phyloP scores from a whole-genome alignment of 2,888 invertebrate genomes.

The Hyposoter dolosus region DNA sequence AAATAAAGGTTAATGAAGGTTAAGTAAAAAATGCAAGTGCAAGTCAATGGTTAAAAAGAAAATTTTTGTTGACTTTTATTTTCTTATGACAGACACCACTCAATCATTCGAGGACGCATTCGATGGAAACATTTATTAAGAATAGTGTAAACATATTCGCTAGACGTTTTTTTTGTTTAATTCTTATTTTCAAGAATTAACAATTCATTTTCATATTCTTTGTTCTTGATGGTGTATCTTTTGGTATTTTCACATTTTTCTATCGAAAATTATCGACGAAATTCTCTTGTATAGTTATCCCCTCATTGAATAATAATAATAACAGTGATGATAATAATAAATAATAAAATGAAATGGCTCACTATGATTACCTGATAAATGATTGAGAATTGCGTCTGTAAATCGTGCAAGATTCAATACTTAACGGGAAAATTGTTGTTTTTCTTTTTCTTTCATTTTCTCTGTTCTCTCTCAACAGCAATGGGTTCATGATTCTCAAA shows the following conservation, averaged over 20 bases:
- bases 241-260: neutral
- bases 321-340: constrained; percentile 11
- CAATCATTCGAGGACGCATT: constrained; percentile 43
- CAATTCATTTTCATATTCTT: neutral
- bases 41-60: constrained; percentile 47
- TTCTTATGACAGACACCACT: constrained; percentile 55
- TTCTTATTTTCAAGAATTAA: constrained; percentile 14
- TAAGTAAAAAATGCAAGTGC: neutral
- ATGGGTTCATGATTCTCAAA: neutral
- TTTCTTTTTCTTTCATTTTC: neutral
- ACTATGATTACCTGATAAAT: constrained; percentile 8
- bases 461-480: neutral
- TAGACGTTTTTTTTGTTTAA: constrained; percentile 17
- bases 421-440: constrained; percentile 22
- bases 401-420: constrained; percentile 34
- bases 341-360: constrained; percentile 28
- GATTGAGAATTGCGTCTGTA: constrained; percentile 26
- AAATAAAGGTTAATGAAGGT: neutral
- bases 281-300: constrained; percentile 36
- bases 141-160: constrained; percentile 75
- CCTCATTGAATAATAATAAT: constrained; percentile 34
- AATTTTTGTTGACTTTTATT: constrained; percentile 60
- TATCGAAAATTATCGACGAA: constrained; percentile 17
- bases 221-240: neutral
- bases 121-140: constrained; percentile 67